Evolutionary conservation across 2,797 vertebrate species (phyloP).

Genomic region (Poecilia velifera): DNA sequence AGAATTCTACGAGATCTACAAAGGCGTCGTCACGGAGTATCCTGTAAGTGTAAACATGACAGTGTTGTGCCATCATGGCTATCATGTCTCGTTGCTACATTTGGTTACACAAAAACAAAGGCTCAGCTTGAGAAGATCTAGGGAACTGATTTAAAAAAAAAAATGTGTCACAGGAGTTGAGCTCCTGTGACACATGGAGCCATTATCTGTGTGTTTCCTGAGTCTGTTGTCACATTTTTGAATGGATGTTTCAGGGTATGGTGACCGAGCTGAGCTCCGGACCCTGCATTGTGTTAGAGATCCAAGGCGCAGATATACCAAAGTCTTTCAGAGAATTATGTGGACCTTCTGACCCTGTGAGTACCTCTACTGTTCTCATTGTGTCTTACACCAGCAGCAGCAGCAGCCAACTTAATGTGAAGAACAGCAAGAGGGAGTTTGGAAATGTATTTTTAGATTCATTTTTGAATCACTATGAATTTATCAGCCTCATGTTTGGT

Average conservation of each 20-base stretch:
- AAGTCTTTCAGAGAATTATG: conserved; percentile 91
- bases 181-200: background rate
- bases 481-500: background rate
- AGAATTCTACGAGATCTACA: conserved; percentile 96
- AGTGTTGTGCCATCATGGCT: conserved; percentile 33
- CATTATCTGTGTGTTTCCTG: background rate
- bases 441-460: background rate
- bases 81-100: conserved; percentile 23
- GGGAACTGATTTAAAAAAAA: background rate
- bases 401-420: background rate
- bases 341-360: conserved; percentile 94
- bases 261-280: conserved; percentile 91
- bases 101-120: conserved; percentile 20
- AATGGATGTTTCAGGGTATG: conserved; percentile 82
- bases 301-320: conserved; percentile 79
- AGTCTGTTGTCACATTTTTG: background rate
- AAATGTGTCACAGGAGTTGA: background rate
- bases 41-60: conserved; percentile 81
- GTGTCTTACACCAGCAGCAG: background rate
- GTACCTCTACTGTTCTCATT: conserved; percentile 62
- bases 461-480: conserved; percentile 8
- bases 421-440: conserved; percentile 2
- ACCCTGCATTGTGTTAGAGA: conserved; percentile 90
- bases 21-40: conserved; percentile 91
- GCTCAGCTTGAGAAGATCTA: background rate